Percentiles rank a stretch among this genome's conserved stretches.
These are phyloP conservation scores for Cheilosia variabilis DNA, from an alignment of 2,888 invertebrate genomes.

Conservation along the genomic window DNA sequence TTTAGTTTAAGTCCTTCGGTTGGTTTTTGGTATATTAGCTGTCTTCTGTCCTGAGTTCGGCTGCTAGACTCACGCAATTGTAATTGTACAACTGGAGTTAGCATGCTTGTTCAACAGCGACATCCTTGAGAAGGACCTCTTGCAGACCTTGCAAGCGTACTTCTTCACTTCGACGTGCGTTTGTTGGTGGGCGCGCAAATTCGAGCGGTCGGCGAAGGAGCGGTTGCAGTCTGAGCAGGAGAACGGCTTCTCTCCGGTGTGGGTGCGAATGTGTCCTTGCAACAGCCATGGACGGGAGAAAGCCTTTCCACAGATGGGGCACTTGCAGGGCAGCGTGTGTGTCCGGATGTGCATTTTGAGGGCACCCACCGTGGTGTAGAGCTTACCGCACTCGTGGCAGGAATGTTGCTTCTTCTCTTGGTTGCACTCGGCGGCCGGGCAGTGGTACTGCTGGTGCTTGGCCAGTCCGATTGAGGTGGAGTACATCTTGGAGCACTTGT, in stretches of 20 bases:
- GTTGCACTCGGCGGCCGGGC: constrained; percentile 92
- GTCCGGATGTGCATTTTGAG: constrained; percentile 83
- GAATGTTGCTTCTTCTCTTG: constrained; percentile 90
- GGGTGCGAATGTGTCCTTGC: constrained; percentile 83
- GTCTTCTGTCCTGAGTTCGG: constrained; percentile 3
- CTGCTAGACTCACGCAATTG: constrained; percentile 79
- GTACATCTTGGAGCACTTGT: constrained; percentile 96
- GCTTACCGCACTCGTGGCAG: constrained; percentile 82
- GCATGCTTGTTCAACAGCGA: constrained; percentile 82
- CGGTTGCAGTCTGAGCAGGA: constrained; percentile 82
- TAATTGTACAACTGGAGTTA: constrained; percentile 81
- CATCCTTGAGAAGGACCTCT: constrained; percentile 83
- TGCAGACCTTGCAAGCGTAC: constrained; percentile 81
- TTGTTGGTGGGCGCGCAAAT: constrained; percentile 83
- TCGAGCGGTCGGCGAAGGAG: constrained; percentile 83
- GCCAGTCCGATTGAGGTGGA: constrained; percentile 97
- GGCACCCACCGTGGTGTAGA: constrained; percentile 82
- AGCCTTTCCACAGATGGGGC: constrained; percentile 83
- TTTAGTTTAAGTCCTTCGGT: constrained; percentile 17
- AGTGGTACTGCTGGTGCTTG: constrained; percentile 98
- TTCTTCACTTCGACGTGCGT: constrained; percentile 83
- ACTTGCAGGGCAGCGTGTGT: constrained; percentile 83
- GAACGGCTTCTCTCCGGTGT: constrained; percentile 83
- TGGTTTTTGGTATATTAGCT: constrained; percentile 68
- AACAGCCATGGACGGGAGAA: constrained; percentile 83